These are phyloP conservation scores for Lepus oiostolus DNA, from an alignment of 2,797 vertebrate genomes.

Conservation along the genomic window DNA sequence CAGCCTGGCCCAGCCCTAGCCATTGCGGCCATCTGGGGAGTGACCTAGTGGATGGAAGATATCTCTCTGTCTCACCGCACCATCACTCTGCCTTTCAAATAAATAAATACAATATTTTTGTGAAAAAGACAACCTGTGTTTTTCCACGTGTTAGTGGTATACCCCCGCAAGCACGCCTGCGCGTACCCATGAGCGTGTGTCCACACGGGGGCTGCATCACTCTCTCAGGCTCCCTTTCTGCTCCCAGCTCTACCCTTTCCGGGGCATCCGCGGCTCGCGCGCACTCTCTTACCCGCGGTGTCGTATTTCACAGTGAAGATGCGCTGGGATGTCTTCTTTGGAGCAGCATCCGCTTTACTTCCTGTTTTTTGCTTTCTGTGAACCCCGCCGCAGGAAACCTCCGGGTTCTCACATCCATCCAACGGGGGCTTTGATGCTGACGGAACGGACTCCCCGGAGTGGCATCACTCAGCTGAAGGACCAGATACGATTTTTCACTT, in stretches of 20 bases:
- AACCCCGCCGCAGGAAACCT: neutral
- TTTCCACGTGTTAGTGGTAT: neutral
- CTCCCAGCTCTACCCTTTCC: neutral
- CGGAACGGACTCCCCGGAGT: neutral
- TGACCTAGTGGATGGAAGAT: too few species aligned
- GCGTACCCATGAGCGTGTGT: accelerated
- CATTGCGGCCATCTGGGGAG: too few species aligned
- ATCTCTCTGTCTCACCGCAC: neutral
- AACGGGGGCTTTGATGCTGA: neutral
- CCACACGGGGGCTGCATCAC: accelerated
- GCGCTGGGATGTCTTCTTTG: neutral
- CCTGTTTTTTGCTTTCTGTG: neutral
- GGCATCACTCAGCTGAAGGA: neutral
- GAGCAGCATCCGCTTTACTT: neutral
- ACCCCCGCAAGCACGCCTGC: accelerated
- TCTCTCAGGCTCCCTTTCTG: neutral
- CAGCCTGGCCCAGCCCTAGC: too few species aligned
- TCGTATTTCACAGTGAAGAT: neutral
- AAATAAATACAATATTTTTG: neutral
- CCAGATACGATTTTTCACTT: neutral
- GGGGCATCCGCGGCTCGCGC: neutral
- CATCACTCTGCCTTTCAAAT: neutral
- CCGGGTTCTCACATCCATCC: neutral
- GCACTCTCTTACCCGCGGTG: neutral
- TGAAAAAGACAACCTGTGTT: neutral